Evolutionary conservation across 2,797 vertebrate genomes (phyloP), one percentile per base, ranked within the genome.

Genomic region (Staurois parvus): DNA sequence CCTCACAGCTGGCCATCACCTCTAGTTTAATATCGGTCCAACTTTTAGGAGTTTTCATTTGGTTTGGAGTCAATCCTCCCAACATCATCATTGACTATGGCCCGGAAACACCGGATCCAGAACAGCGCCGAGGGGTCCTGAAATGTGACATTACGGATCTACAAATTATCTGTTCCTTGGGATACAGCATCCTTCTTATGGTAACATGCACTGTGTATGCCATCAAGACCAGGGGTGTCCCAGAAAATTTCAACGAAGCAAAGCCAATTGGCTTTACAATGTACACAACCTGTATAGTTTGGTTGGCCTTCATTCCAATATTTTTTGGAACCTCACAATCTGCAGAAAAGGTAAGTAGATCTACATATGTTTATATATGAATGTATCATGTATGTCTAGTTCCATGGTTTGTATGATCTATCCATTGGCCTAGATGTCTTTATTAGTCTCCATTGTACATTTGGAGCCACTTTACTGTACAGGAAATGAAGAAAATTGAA

Each of bases 251-350:
- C 95, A 99, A 99, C 30, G 98, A 99, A 92, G 98, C 98, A 90
- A 99, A 99, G 84, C 98, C 98, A 91, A 99, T 99, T 89, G 98
- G 98, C 92, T 99, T 99, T 93, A 99, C 98, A 88, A 99, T 99
- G 98, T 99, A 99, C 92, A 99, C 98, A 86, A 99, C 98, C 66
- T 99, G 98, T 93, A 99, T 99, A 91, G 98, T 99, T 34, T 99
- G 98, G 98, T 95, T 99, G 91, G 98, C 98, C 93, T 99, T 99
- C 94, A 99, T 99, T 91, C 98, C 98, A 19, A 99, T 99, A 92
- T 99, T 99, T 96, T 99, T 99, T 95, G 98, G 98, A 93, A 99
- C 98, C 45, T 98, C 98, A 64, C 98, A 99, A 91, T 99, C 98
- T 83, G 97, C 98, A 0, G 98, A 99, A 93, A 99, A 99, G 96